phyloP scores from a whole-genome alignment of 2,113 vertebrate genomes.

The Nesoenas mayeri region DNA sequence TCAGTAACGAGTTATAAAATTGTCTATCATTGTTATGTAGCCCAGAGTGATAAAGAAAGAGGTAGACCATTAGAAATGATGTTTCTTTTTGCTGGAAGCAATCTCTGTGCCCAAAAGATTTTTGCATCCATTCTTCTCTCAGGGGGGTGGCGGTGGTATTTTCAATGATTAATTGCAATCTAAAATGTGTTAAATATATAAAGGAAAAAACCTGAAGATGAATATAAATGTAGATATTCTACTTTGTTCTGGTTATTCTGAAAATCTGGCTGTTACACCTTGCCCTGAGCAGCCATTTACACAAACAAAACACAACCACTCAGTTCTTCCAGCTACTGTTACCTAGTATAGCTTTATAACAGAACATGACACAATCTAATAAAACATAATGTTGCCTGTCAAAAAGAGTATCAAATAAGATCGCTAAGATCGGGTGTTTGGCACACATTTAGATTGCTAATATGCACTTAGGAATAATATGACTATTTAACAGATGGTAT shows the following conservation, averaged over 20 bases:
- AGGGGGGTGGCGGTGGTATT: background rate
- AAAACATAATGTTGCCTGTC: conserved; percentile 54
- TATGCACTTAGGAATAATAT: conserved; percentile 56
- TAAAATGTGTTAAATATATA: background rate
- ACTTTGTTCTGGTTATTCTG: background rate
- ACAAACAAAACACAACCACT: background rate
- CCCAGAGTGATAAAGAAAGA: background rate
- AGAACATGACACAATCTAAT: conserved; percentile 55
- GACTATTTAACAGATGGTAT: conserved; percentile 66
- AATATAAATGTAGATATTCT: background rate
- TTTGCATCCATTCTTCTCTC: background rate
- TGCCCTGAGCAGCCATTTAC: background rate
- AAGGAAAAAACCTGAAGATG: background rate
- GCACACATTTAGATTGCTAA: conserved; percentile 45
- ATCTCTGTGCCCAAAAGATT: background rate
- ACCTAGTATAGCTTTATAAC: conserved; percentile 32
- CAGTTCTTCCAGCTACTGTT: background rate
- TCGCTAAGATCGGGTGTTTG: conserved; percentile 54
- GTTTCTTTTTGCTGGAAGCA: background rate
- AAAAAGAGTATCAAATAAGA: conserved; percentile 7
- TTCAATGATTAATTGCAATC: background rate
- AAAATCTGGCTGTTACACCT: background rate
- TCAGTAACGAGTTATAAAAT: background rate
- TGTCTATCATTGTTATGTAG: background rate
- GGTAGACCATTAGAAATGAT: background rate